Base-by-base conservation (phyloP, 2,888 invertebrate species). In the Stenotaenia linearis region DNA sequence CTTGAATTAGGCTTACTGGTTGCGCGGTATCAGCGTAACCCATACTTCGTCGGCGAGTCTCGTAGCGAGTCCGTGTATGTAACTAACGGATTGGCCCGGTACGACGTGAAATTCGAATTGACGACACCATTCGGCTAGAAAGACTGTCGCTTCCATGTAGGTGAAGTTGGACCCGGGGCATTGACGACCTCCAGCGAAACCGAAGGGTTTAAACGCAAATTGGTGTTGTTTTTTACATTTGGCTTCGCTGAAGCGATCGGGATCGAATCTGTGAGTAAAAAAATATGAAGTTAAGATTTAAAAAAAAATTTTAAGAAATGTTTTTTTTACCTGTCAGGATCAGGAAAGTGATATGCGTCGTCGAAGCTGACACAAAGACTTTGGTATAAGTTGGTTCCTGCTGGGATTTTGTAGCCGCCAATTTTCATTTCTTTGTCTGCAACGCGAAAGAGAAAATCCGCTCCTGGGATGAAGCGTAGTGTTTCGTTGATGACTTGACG, bases 201-300 rank as follows among this genome's bases (percentile, higher is more conserved):
- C 87, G 83, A 86, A 87, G 0, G 86, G 86, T 75, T 83, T 82
- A 80, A 85, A 87, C 1, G 84, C 83, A 23, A 84, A 82, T 2
- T 83, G 50, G 50, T 84, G 83, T 50, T 83, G 81, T 25, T 28
- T 28, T 35, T 80, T 79, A 5, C 80, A 78, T 77, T 83, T 83
- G 25, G 80, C 80, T 12, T 32, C 37, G 35, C 61, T 21, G 75
- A 82, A 82, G 5, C 82, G 77, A 15, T 82, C 82, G 0, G 82
- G 82, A 78, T 81, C 80, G 74, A 82, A 82, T 40, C 82, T 82
- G 69, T 28, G 18, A 18, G 18, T 1, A 18, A 50, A 18, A 18
- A 18, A 6, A 18, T 6, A 6, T 32, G 32, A 9, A 32, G 32
- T 32, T 32, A 32, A 9, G 32, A n/a, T n/a, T n/a, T n/a, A 37